phyloP scores from a whole-genome alignment of 2,888 invertebrate genomes.

The Yponomeuta malinellus region DNA sequence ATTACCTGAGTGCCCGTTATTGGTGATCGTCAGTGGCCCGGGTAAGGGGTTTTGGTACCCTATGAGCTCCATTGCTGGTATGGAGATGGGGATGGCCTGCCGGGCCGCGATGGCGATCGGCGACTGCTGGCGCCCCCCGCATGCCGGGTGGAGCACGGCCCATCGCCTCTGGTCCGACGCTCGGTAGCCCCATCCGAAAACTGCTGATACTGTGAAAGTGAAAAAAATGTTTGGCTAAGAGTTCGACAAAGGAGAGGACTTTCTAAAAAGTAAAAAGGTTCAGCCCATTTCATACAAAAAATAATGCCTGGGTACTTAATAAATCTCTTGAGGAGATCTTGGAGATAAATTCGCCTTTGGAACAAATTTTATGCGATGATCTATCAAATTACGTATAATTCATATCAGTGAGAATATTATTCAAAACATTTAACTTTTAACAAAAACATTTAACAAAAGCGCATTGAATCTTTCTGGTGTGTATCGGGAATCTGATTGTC shows the following conservation, averaged over 20 bases:
- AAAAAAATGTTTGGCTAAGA: not conserved
- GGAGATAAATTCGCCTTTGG: too few relatives aligned
- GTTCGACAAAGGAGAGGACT: too few relatives aligned
- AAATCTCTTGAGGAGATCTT: too few relatives aligned
- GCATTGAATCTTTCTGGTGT: too few relatives aligned
- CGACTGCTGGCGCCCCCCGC: constrained; percentile 80
- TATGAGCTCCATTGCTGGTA: constrained; percentile 83
- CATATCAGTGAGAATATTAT: too few relatives aligned
- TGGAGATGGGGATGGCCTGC: constrained; percentile 77
- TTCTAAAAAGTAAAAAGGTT: too few relatives aligned
- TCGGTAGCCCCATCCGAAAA: constrained; percentile 76
- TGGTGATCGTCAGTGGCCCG: constrained; percentile 77
- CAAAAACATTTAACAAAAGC: too few relatives aligned
- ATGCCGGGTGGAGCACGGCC: constrained; percentile 77
- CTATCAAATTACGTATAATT: too few relatives aligned
- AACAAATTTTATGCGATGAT: too few relatives aligned
- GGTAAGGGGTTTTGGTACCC: constrained; percentile 82
- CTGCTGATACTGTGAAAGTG: constrained; percentile 36
- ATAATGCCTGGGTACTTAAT: too few relatives aligned
- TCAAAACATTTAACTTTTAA: too few relatives aligned
- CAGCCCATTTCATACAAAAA: too few relatives aligned
- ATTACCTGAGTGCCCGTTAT: constrained; percentile 83
- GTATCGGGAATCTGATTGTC: not conserved
- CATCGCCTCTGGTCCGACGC: constrained; percentile 79
- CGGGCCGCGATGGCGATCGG: constrained; percentile 79